Base-by-base conservation (phyloP, 2,797 vertebrate genomes). In the Lophius americanus region DNA sequence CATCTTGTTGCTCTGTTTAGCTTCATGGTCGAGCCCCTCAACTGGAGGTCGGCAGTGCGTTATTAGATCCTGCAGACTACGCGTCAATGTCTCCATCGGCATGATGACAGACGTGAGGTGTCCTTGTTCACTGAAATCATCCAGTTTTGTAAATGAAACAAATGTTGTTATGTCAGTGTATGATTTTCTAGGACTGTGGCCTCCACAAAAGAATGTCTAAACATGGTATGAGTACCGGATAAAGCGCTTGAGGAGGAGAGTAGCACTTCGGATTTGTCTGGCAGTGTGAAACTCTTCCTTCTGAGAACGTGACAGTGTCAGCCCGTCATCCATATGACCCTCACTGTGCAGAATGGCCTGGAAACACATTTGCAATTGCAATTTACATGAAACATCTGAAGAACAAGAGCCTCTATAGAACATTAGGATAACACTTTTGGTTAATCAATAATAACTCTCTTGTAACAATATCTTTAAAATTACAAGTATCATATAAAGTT, bases 311-410 rank as follows among this genome's bases (percentile, higher is more conserved):
- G 96, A 98, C 58, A 99, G 86, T 0, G 95, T 97, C 79, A 99
- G 90, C 35, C 97, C 97, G 23, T 99, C 97, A 9, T 98, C 97
- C 97, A 98, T 98, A 73, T 99, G 97, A 49, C 97, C 97, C 88
- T 98, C 97, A 1, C 94, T 94, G 68, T 99, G 95, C 92, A 98
- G 92, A 82, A 98, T 93, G 32, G 96, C 97, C 97, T 98, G 44
- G 13, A 63, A 83, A 68, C 8, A 23, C 0, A 56, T 41, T 68
- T 64, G 3, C 10, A 44, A 60, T 55, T 5, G 13, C 7, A 4
- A 14, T 14, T 53, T 13, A 58, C 9, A 38, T 44, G 52, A 7
- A 8, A 50, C 33, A 46, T 48, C 51, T 12, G 52, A 23, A 23
- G 2, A 13, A 43, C 6, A 61, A 41, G 7, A 39, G 23, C 23